A percentile compares a stretch with the other conserved stretches of the same genome.
phyloP scores from a whole-genome alignment of 1,140 invertebrate species.

The Coboldia fuscipes region DNA sequence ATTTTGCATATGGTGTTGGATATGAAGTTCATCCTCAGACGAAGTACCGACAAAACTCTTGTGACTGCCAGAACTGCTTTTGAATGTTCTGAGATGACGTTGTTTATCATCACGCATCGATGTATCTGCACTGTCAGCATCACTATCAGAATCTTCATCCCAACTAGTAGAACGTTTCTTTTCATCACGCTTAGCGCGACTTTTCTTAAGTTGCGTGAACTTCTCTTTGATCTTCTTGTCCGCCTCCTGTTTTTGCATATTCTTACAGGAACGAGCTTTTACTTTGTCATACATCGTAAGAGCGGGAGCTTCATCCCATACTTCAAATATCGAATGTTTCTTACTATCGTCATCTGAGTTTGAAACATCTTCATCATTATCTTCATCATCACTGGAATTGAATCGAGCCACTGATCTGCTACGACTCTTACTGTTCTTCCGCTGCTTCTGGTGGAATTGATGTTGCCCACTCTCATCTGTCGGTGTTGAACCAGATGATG shows the following conservation, averaged over 20 bases:
- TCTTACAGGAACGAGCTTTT: slow-evolving; percentile 81
- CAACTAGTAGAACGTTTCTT: slow-evolving; percentile 69
- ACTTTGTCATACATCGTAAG: slow-evolving; percentile 98
- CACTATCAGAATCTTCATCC: slow-evolving; percentile 60
- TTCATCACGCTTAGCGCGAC: slow-evolving; percentile 57
- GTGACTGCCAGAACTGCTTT: slow-evolving; percentile 22
- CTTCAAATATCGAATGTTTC: slow-evolving; percentile 83
- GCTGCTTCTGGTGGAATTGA: neutral
- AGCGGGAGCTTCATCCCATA: slow-evolving; percentile 68
- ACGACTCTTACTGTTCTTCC: slow-evolving; percentile 2
- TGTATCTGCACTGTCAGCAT: no score
- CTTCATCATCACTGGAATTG: slow-evolving; percentile 39
- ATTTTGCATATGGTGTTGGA: slow-evolving; percentile 8
- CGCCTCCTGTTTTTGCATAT: slow-evolving; percentile 77
- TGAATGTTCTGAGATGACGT: slow-evolving; percentile 5
- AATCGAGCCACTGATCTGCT: slow-evolving; percentile 39
- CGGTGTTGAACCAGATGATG: no score
- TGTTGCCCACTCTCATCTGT: neutral
- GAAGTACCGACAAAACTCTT: slow-evolving; percentile 28
- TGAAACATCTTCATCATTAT: slow-evolving; percentile 56
- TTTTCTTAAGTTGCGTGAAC: slow-evolving; percentile 71
- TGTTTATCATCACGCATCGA: no score
- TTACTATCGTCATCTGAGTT: slow-evolving; percentile 52
- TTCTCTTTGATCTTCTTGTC: slow-evolving; percentile 76
- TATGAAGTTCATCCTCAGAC: slow-evolving; percentile 28